These are phyloP conservation scores for Chloromyia formosa DNA, from an alignment of 2,888 invertebrate genomes.

Conservation along the genomic window DNA sequence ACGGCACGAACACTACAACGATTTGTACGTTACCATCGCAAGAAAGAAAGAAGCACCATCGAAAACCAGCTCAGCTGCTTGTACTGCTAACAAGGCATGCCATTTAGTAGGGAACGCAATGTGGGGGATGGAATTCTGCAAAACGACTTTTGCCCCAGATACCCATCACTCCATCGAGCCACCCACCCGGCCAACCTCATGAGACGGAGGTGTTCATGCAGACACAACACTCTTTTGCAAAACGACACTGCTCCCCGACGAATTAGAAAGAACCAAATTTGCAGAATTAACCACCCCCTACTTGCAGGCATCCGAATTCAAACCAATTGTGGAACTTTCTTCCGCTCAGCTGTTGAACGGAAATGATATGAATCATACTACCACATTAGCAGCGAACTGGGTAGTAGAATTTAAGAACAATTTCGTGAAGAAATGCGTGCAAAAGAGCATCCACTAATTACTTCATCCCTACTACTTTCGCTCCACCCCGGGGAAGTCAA, in stretches of 20 bases:
- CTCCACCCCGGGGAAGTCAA: too few species aligned
- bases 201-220: constrained; percentile 19
- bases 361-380: too few species aligned
- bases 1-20: constrained; percentile 13
- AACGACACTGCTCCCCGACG: constrained; percentile 16
- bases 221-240: neutral
- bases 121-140: neutral
- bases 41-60: constrained; percentile 31
- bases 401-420: too few species aligned
- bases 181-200: neutral
- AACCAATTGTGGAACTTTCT: neutral
- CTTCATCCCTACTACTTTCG: too few species aligned
- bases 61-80: constrained; percentile 14
- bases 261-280: neutral
- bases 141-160: constrained; percentile 1
- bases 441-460: too few species aligned
- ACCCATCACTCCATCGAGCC: neutral
- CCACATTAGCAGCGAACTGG: too few species aligned
- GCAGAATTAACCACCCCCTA: constrained; percentile 23
- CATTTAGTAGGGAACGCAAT: constrained; percentile 2
- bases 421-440: too few species aligned
- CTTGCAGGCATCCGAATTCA: neutral
- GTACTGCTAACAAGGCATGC: constrained; percentile 23
- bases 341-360: constrained; percentile 9
- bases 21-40: constrained; percentile 20